Evolutionary conservation across 1,140 invertebrate species (phyloP), one percentile per base, ranked within the genome.

Genomic region (Ceratosolen solmsi): DNA sequence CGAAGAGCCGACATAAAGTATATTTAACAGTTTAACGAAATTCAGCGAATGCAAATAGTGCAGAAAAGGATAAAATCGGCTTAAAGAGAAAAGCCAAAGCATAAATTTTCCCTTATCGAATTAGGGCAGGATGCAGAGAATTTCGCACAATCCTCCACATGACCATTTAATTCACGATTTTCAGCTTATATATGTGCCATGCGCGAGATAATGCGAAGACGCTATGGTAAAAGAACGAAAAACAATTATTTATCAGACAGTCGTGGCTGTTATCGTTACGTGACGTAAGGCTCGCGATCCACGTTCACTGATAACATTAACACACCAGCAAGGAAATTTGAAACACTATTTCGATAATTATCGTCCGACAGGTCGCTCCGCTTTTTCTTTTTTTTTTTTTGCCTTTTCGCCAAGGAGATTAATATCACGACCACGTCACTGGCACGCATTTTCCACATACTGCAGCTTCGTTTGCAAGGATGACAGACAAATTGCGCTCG

Each of bases 41-140:
- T 30, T 13, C 11, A 30, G 9, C 51, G 54, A 76, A 49, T 76
- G 58, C 56, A 63, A 76, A 76, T 76, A n/a, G 22, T 22, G 74
- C 36, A 41, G 27, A 63, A 68, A 56, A 60, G n/a, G 0, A 60
- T 11, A 9, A 74, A 74, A 58, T 54, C 25, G 49, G 1, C 27
- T 60, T 25, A 2, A 2, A 20, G 25, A 49, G 20, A 65, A 49
- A 51, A 36, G 13, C 13, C 20, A 79, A 79, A 79, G 54, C 76
- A 70, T 70, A 70, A 79, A 80, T 80, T 80, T 22, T 9, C n/a
- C n/a, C 78, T 73, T 80, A 80, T 80, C 70, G 22, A 80, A 72
- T 72, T 80, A 13, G 68, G 25, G 22, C 78, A 36, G 2, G 38
- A n/a, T 36, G n/a, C 36, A 22, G 33, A 36, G n/a, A n/a, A n/a